These are phyloP conservation scores for Camarhynchus parvulus DNA, from an alignment of 2,113 vertebrate genomes.

Conservation along the genomic window DNA sequence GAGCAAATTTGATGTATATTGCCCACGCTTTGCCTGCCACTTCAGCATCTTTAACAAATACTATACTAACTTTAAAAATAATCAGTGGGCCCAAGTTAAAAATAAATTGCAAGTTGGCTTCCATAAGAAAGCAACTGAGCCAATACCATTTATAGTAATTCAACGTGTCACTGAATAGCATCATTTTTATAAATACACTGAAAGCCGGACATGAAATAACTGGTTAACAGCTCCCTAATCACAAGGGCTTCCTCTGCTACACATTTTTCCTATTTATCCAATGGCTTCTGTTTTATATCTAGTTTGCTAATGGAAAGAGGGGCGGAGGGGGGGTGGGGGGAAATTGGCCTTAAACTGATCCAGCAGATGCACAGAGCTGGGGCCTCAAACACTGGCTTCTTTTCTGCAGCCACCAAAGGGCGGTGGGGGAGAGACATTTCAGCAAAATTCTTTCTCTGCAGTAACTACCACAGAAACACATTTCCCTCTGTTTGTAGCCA, in stretches of 20 bases:
- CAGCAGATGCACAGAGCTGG: conserved; percentile 62
- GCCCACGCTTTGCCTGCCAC: neutral
- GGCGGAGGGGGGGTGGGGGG: neutral
- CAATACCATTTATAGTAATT: conserved; percentile 70
- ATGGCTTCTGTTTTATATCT: conserved; percentile 74
- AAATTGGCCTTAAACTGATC: conserved; percentile 66
- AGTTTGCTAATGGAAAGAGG: conserved; percentile 68
- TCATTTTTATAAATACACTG: conserved; percentile 70
- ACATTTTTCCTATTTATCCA: conserved; percentile 74
- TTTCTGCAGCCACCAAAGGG: conserved; percentile 64
- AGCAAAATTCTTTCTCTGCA: conserved; percentile 59
- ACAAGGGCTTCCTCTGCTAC: conserved; percentile 70
- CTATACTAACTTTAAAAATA: conserved; percentile 25
- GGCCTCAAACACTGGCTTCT: conserved; percentile 66
- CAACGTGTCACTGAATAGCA: conserved; percentile 60
- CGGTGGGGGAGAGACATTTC: conserved; percentile 54
- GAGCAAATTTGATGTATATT: neutral
- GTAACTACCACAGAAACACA: conserved; percentile 62
- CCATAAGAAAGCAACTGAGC: conserved; percentile 35
- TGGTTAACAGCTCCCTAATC: conserved; percentile 73
- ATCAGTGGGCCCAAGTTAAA: conserved; percentile 20
- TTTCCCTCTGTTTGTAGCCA: conserved; percentile 54
- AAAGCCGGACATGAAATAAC: conserved; percentile 72
- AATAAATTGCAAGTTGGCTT: conserved; percentile 51
- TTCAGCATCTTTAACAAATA: conserved; percentile 26